Evolutionary conservation across 2,113 vertebrate species (phyloP).

Genomic region (Trachemys scripta): DNA sequence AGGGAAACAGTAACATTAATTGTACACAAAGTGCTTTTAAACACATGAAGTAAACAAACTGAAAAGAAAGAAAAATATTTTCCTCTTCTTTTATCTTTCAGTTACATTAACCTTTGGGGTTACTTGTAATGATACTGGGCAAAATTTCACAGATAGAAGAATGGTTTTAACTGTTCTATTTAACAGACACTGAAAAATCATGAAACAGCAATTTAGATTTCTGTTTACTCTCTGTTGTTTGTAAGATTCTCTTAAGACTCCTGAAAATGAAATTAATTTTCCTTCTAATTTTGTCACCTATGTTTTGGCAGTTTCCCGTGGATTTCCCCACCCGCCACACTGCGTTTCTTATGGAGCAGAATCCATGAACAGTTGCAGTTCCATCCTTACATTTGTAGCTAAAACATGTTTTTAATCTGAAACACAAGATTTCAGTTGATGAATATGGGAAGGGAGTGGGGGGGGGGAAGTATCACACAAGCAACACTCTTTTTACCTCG

Average conservation of each 20-base stretch:
- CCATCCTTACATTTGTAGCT: neutral
- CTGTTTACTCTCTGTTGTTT: neutral
- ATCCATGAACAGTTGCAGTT: neutral
- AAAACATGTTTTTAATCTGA: neutral
- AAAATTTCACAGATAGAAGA: neutral
- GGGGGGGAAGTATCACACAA: neutral
- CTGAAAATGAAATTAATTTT: neutral
- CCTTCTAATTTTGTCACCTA: neutral
- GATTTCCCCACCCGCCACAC: neutral
- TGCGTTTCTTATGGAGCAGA: neutral
- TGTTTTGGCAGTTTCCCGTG: neutral
- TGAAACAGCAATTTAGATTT: neutral
- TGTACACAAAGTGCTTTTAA: neutral
- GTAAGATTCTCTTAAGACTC: neutral
- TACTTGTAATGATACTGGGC: neutral
- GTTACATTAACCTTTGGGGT: neutral
- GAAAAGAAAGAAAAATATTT: neutral
- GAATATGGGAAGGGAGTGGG: neutral
- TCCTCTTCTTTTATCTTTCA: neutral
- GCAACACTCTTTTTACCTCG: neutral
- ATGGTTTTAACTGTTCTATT: neutral
- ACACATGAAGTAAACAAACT: neutral
- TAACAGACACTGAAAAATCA: neutral
- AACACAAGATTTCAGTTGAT: neutral
- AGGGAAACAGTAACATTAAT: neutral